A percentile compares a stretch with the other conserved stretches of the same genome.
Evolutionary conservation across 92 coral and sea anemone genomes (phyloP).

Genomic region (Bergia sp.): DNA sequence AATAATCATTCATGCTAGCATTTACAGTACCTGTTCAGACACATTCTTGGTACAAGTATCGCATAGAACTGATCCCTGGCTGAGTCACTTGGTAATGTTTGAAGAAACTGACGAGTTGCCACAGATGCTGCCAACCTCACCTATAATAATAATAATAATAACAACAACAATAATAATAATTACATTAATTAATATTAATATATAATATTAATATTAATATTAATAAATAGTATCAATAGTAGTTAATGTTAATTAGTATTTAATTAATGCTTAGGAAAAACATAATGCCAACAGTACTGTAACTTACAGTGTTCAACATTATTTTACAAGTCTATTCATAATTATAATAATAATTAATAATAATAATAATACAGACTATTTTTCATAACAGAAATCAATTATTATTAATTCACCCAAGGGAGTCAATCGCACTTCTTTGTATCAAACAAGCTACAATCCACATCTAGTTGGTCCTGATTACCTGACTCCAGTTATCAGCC

Average conservation of each 20-base stretch:
- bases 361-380: too few species aligned
- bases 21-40: conserved; percentile 85
- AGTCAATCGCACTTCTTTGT: neutral
- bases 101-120: conserved; percentile 93
- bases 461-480: conserved; percentile 4
- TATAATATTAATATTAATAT: too few species aligned
- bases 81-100: conserved; percentile 77
- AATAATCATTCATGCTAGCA: neutral
- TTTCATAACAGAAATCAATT: too few species aligned
- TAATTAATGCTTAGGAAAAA: too few species aligned
- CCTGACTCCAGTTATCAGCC: conserved; percentile 99
- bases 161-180: neutral
- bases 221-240: too few species aligned
- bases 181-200: neutral
- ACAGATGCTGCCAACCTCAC: conserved; percentile 94
- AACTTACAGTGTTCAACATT: too few species aligned
- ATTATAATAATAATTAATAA: too few species aligned
- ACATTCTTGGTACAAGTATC: conserved; percentile 93
- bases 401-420: neutral
- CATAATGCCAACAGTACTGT: too few species aligned
- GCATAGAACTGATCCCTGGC: conserved; percentile 92
- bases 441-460: neutral
- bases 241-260: too few species aligned
- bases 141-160: conserved; percentile 34
- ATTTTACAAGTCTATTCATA: too few species aligned